Evolutionary conservation across 2,888 invertebrate species (phyloP).

Genomic region (Thecophora atra): DNA sequence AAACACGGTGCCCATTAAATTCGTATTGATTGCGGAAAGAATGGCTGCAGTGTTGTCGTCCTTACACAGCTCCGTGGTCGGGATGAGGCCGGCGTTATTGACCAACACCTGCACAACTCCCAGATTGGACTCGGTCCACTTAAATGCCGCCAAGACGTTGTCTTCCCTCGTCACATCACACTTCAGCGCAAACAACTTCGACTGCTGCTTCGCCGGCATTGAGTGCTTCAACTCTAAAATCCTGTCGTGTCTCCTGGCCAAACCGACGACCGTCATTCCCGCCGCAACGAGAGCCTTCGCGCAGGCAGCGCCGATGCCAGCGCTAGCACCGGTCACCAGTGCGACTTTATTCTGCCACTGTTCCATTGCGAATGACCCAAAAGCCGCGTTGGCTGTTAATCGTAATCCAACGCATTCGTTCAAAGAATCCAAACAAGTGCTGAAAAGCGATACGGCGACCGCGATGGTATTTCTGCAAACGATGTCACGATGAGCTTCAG

Average conservation of each 20-base stretch:
- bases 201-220: slow-evolving; percentile 47
- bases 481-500: slow-evolving; percentile 13
- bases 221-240: slow-evolving; percentile 51
- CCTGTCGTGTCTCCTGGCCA: slow-evolving; percentile 68
- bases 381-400: neutral
- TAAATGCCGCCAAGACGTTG: slow-evolving; percentile 69
- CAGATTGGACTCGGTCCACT: slow-evolving; percentile 66
- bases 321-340: slow-evolving; percentile 73
- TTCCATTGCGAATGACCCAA: slow-evolving; percentile 64
- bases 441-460: neutral
- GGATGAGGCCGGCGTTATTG: slow-evolving; percentile 71
- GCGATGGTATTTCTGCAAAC: neutral
- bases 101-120: slow-evolving; percentile 72
- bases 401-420: neutral
- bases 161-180: slow-evolving; percentile 69
- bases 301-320: slow-evolving; percentile 71
- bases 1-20: slow-evolving; percentile 66
- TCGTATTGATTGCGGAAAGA: slow-evolving; percentile 66
- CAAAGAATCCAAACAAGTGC: slow-evolving; percentile 30
- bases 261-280: slow-evolving; percentile 70
- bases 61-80: slow-evolving; percentile 54
- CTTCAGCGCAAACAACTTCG: slow-evolving; percentile 53
- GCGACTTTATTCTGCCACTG: slow-evolving; percentile 73
- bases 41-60: slow-evolving; percentile 54
- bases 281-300: slow-evolving; percentile 65